Evolutionary conservation across 2,113 vertebrate species (phyloP).

Genomic region (Ciconia stormi): DNA sequence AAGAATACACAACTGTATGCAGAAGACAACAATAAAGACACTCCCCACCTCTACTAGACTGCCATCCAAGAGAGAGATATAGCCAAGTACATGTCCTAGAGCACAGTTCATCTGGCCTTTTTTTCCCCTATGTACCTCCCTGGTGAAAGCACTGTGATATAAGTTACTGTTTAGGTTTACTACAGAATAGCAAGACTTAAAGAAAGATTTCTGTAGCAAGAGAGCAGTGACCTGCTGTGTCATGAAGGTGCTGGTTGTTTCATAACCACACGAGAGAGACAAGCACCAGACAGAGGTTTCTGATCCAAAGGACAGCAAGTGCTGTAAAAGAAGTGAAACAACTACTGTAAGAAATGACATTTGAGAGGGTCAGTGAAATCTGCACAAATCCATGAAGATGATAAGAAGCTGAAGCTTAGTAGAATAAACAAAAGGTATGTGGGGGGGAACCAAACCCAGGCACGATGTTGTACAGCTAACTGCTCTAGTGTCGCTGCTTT

Average conservation of each 20-base stretch:
- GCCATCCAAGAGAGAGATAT: background rate
- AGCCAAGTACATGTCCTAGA: background rate
- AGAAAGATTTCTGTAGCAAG: background rate
- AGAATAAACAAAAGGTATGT: background rate
- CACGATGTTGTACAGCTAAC: accelerated
- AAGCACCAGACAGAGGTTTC: background rate
- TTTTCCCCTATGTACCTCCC: accelerated
- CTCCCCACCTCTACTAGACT: background rate
- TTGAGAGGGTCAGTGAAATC: background rate
- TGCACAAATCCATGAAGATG: background rate
- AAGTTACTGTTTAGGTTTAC: background rate
- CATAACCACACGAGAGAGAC: background rate
- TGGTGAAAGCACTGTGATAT: background rate
- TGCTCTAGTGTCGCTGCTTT: background rate
- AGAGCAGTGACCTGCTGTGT: background rate
- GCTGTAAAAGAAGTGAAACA: background rate
- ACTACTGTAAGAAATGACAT: background rate
- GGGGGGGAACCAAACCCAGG: background rate
- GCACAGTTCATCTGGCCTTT: background rate
- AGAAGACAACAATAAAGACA: background rate
- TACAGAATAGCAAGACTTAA: background rate
- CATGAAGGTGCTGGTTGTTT: background rate
- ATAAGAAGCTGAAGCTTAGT: background rate
- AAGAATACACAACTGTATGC: background rate
- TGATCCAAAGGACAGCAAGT: background rate